Evolutionary conservation across 2,888 invertebrate species (phyloP), one percentile per base, ranked within the genome.

Genomic region (Holacanthella duospinosa): DNA sequence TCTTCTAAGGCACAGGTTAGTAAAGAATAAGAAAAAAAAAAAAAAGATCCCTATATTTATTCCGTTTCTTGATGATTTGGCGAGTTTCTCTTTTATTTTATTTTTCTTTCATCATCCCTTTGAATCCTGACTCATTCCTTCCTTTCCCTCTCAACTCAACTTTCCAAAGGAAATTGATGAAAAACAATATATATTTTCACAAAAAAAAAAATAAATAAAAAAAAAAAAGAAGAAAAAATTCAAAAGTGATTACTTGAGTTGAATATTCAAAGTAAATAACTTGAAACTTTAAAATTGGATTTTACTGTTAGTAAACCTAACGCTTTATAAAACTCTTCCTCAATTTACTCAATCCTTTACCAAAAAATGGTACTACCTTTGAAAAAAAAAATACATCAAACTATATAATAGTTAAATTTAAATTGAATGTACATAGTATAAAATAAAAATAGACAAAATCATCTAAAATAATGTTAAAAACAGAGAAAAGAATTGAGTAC

Each of bases 21-120:
- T n/a, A n/a, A n/a, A n/a, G 54, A 26, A 55, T 16, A 4, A 55
- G 24, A 55, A 6, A 12, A 16, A n/a, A 55, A 55, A 28, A 48
- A 48, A 54, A 62, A 36, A 59, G 62, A 54, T 58, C 59, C 44
- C 43, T 59, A 59, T 53, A 55, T 62, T 62, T 59, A 58, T 43
- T 55, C 55, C 43, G 43, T 63, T 64, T 60, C 60, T 64, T 60
- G 63, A 64, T 64, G 63, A 64, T 64, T 64, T 64, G 63, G 63
- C 63, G 60, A 64, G 63, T 64, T 64, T 64, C 60, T 57, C 60
- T 56, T 63, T 60, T 36, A 29, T 48, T 29, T 63, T 60, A 29
- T 56, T n/a, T 29, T 55, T 44, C 55, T 48, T 57, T n/a, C 56
- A 44, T 61, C 62, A 62, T 62, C 62, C 58, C 62, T 62, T 58